Evolutionary conservation across 2,113 vertebrate species (phyloP).

Genomic region (Psettodes erumei): DNA sequence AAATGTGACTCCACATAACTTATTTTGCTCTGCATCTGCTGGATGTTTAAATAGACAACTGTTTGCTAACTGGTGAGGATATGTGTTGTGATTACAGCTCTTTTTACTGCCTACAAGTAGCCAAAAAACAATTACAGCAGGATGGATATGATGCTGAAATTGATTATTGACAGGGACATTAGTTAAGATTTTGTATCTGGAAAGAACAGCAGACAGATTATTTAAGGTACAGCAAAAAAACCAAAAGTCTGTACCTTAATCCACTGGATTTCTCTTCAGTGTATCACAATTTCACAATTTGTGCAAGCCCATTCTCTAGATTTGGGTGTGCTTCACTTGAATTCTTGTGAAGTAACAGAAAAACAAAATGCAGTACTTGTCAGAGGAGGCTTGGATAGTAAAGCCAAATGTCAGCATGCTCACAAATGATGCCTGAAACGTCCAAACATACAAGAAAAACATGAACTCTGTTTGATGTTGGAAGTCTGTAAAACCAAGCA

Average conservation of each 20-base stretch:
- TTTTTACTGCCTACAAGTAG: background rate
- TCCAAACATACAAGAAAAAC: slow-evolving; percentile 49
- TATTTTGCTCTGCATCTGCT: background rate
- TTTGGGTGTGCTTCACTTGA: background rate
- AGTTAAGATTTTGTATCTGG: background rate
- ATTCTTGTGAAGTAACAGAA: background rate
- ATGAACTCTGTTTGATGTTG: slow-evolving; percentile 11
- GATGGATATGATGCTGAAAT: background rate
- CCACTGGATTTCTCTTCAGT: background rate
- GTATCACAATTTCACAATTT: background rate
- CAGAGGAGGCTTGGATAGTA: background rate
- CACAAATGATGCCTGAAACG: slow-evolving; percentile 27
- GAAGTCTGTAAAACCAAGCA: slow-evolving; percentile 56
- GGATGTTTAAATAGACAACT: no score
- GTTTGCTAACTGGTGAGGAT: background rate
- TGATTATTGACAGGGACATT: background rate
- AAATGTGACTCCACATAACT: background rate
- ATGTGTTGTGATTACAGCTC: background rate
- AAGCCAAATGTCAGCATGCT: background rate
- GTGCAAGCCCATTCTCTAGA: background rate
- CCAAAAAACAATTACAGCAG: background rate
- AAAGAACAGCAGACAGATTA: background rate
- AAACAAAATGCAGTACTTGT: background rate
- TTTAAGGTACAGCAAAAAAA: background rate
- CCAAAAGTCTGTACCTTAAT: background rate